A percentile compares a stretch with the other conserved stretches of the same genome.
Conservation (phyloP, 2,797 vertebrate species). For the Muscicapa striata region DNA sequence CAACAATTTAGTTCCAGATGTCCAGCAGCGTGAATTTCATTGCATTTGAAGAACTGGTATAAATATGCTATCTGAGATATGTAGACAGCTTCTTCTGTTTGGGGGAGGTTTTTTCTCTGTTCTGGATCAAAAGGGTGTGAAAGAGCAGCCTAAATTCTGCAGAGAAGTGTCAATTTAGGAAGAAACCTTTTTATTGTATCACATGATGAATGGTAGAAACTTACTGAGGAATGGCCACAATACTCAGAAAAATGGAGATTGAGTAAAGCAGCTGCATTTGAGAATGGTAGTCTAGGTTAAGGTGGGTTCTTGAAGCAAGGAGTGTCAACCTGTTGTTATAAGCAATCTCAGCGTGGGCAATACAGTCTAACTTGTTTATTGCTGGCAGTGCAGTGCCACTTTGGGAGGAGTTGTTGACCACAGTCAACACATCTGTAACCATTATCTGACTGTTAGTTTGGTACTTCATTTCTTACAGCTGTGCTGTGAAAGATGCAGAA, state of each 20-base stretch:
- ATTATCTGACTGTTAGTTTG: neutral
- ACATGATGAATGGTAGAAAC: neutral
- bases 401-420: neutral
- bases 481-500: neutral
- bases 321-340: neutral
- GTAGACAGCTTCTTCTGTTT: neutral
- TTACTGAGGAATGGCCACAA: neutral
- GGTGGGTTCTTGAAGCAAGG: neutral
- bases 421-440: neutral
- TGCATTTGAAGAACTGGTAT: neutral
- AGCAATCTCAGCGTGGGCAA: neutral
- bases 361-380: neutral
- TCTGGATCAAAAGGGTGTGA: neutral
- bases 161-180: neutral
- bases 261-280: neutral
- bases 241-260: neutral
- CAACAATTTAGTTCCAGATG: neutral
- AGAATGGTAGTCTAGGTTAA: neutral
- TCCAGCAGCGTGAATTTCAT: neutral
- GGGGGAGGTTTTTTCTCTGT: neutral
- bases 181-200: neutral
- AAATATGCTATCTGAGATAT: neutral
- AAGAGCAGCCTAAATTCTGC: neutral
- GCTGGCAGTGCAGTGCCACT: neutral
- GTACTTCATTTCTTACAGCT: neutral